phyloP scores from a whole-genome alignment of 2,797 vertebrate species.

The Pseudomugil gertrudae region DNA sequence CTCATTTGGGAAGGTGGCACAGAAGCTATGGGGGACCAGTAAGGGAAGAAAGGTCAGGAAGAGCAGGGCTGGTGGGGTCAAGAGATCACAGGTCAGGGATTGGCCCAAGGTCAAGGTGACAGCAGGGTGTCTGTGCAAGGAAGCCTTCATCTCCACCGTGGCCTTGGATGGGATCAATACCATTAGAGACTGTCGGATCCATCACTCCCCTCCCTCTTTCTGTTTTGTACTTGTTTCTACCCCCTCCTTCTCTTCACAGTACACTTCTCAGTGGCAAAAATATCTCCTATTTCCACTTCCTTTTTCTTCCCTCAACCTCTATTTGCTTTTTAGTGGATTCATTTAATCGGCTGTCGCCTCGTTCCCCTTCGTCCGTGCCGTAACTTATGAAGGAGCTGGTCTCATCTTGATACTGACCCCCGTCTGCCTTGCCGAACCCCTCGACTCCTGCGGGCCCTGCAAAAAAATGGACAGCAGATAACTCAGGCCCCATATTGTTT shows the following conservation, averaged over 20 bases:
- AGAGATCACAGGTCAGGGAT: slow-evolving; percentile 71
- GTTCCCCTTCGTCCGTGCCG: slow-evolving; percentile 30
- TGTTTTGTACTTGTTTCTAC: slow-evolving; percentile 6
- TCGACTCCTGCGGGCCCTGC: slow-evolving; percentile 39
- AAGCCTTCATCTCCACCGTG: slow-evolving; percentile 86
- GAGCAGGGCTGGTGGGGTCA: slow-evolving; percentile 57
- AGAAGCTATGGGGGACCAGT: slow-evolving; percentile 39
- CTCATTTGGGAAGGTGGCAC: slow-evolving; percentile 84
- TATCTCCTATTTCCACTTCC: slow-evolving; percentile 52
- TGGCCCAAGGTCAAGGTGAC: slow-evolving; percentile 93
- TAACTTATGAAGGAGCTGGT: slow-evolving; percentile 60
- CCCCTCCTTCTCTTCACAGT: background rate
- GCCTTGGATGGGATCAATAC: slow-evolving; percentile 90
- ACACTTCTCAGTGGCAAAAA: slow-evolving; percentile 35
- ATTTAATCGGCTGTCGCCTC: slow-evolving; percentile 69
- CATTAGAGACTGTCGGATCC: slow-evolving; percentile 86
- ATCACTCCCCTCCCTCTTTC: slow-evolving; percentile 54
- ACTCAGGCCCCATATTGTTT: slow-evolving; percentile 81
- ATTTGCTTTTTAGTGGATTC: slow-evolving; percentile 62
- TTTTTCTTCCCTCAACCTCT: slow-evolving; percentile 53
- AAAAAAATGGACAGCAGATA: slow-evolving; percentile 77
- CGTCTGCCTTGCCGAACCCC: slow-evolving; percentile 43
- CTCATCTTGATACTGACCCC: slow-evolving; percentile 78
- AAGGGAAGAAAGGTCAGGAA: slow-evolving; percentile 40
- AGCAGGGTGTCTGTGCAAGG: slow-evolving; percentile 79